Percentiles rank a stretch among this genome's conserved stretches.
Evolutionary conservation across 2,113 vertebrate genomes (phyloP).

Genomic region (Paramormyrops kingsleyae): DNA sequence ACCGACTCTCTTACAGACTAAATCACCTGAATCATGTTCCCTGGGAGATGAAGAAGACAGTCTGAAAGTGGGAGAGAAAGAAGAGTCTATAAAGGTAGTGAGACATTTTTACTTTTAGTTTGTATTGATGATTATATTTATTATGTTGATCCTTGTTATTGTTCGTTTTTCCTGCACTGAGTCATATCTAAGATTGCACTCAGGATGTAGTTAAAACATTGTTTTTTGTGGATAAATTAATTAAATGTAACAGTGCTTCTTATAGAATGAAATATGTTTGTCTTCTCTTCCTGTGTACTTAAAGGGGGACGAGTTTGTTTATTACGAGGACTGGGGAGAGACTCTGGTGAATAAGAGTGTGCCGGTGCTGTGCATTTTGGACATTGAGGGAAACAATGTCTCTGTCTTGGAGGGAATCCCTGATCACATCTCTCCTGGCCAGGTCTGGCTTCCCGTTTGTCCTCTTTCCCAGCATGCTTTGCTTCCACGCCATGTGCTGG

Average conservation of each 20-base stretch:
- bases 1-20: slow-evolving; percentile 35
- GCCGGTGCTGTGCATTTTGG: slow-evolving; percentile 78
- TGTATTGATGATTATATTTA: not conserved
- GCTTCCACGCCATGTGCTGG: not conserved
- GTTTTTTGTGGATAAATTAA: not conserved
- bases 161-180: not conserved
- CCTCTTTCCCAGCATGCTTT: not conserved
- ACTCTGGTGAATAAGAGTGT: slow-evolving; percentile 64
- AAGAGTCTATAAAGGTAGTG: slow-evolving; percentile 50
- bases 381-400: slow-evolving; percentile 74
- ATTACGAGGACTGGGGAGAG: slow-evolving; percentile 87
- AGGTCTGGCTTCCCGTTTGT: slow-evolving; percentile 61
- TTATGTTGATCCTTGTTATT: not conserved
- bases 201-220: not conserved
- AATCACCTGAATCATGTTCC: slow-evolving; percentile 49
- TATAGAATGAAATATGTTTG: not conserved
- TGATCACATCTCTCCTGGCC: slow-evolving; percentile 80
- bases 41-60: slow-evolving; percentile 57
- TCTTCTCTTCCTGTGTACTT: not conserved
- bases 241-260: not conserved
- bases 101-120: not conserved
- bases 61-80: slow-evolving; percentile 52
- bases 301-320: slow-evolving; percentile 77
- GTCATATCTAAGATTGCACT: not conserved
- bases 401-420: slow-evolving; percentile 80